Evolutionary conservation across 2,113 vertebrate genomes (phyloP).

Genomic region (Thinocorus orbignyianus): DNA sequence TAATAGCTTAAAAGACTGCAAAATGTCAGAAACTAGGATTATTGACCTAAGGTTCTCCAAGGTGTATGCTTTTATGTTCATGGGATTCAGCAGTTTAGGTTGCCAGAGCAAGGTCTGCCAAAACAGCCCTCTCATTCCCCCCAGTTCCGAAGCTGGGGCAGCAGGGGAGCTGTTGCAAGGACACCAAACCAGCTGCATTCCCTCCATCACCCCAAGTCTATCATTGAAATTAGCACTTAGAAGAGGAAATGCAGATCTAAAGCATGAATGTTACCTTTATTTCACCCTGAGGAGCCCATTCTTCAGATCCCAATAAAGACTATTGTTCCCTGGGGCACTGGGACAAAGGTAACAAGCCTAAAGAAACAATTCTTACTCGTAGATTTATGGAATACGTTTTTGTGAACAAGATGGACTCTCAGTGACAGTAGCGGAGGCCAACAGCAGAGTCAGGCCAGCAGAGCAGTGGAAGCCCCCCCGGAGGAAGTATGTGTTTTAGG

Average conservation of each 20-base stretch:
- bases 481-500: neutral
- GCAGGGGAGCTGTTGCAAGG: neutral
- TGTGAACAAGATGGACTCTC: neutral
- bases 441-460: neutral
- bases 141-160: rapidly evolving
- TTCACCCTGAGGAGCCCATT: neutral
- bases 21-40: neutral
- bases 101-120: neutral
- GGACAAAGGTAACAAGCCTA: neutral
- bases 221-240: neutral
- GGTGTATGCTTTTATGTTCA: neutral
- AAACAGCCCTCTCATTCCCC: neutral
- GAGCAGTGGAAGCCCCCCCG: neutral
- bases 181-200: neutral
- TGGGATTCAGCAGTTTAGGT: neutral
- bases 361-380: neutral
- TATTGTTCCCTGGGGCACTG: neutral
- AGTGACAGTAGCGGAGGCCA: neutral
- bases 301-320: neutral
- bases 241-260: neutral
- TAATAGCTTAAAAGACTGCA: neutral
- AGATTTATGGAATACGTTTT: neutral
- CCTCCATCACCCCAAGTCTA: neutral
- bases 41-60: neutral
- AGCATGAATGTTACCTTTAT: neutral